Evolutionary conservation across 2,888 invertebrate species (phyloP), one percentile per base, ranked within the genome.

Genomic region (Mechanitis messenoides): DNA sequence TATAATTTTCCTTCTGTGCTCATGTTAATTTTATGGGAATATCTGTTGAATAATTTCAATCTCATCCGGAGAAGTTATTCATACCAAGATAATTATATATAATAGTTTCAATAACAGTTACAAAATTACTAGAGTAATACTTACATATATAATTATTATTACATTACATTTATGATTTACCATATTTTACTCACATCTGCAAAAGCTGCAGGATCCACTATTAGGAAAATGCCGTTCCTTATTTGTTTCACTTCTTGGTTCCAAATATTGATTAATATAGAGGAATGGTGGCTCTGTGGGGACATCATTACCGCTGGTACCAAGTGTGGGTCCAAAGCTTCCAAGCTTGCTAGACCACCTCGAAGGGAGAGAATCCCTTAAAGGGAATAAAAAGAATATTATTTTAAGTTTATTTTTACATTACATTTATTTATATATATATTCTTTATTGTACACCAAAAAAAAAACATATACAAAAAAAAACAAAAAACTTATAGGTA

Each of bases 191-290:
- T 72, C 73, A 94, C 94, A 83, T 93, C 92, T 69, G 92, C 91
- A 79, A 93, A 94, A 38, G 94, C 93, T 59, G 91, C 88, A 0
- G 94, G 93, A 77, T 94, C 94, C 4, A 94, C 92, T 63, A 94
- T 93, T 55, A 92, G 78, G 79, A 93, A 93, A 47, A 94, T 91
- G 53, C 88, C 86, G 61, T 90, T 83, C 65, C 91, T 90, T 58
- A 94, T 90, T 55, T 87, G 87, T 45, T 80, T 78, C 3, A 93
- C 90, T 79, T 94, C 93, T 55, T 85, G 77, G 35, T 87, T 85
- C 93, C 94, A 94, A 59, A 92, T 91, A 33, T 86, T 79, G 28
- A 91, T 85, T 58, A 94, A 78, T 3, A 93, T 71, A 7, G 80
- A 75, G 0, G 92, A 80, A 66, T 92, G 91, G 67, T 83, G 80